Base-by-base conservation (phyloP, 2,888 invertebrate genomes). In the Zootermopsis nevadensis region DNA sequence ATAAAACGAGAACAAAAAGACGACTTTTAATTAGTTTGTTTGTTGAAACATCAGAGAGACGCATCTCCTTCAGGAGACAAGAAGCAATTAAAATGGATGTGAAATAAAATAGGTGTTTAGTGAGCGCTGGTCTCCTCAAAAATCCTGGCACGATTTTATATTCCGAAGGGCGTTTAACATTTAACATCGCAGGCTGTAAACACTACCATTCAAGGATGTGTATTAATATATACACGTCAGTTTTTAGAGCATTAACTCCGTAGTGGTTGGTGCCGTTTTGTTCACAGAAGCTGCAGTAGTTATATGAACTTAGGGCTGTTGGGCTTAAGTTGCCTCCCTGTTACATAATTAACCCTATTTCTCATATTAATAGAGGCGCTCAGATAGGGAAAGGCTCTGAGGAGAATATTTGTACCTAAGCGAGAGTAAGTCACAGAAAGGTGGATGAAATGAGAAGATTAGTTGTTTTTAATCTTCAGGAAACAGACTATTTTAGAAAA, bases 21-120 rank as follows among this genome's bases (percentile, higher is more conserved):
- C 69, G 33, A 31, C 31, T 69, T 69, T 69, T 69, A 69, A 69
- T 69, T 69, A 69, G 69, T 19, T 69, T 69, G 33, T 69, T 69
- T 69, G 69, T 69, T 69, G 15, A 15, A 33, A 33, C 33, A 33
- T 30, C 15, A 31, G n/a, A 27, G 19, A 33, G 33, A 69, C 22
- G 19, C 10, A 15, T 22, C 19, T 33, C 31, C 69, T 31, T 33
- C 1, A 69, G 15, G 69, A 69, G 4, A 33, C 31, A 19, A 1
- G 15, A 4, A 15, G 31, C 33, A 69, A 69, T 69, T 69, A 69
- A 31, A 69, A 69, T 22, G 4, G 31, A 69, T 33, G 27, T 67
- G 67, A 31, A 67, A 30, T 67, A 24, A 67, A 67, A 67, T 3
- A 67, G 27, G 31, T 15, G 15, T 67, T 30, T 27, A 27, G 67